A percentile compares a stretch with the other conserved stretches of the same genome.
Conservation (phyloP, 1,140 invertebrate species). For the Stenopsyche tienmushanensis region DNA sequence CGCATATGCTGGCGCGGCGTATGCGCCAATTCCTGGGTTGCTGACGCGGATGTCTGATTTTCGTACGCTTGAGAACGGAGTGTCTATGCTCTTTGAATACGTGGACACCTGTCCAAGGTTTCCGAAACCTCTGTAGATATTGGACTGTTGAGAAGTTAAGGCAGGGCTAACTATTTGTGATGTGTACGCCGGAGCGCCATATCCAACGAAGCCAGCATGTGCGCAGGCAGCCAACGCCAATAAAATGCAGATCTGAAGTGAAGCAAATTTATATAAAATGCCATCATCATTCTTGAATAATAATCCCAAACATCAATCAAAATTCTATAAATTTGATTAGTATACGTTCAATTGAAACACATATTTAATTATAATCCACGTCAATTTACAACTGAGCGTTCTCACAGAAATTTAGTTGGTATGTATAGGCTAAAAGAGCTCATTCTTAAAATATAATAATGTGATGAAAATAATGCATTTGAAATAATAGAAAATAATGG, state of each 20-base stretch:
- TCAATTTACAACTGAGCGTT: too few species aligned
- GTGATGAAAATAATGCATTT: too few species aligned
- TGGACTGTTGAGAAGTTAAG: conserved; percentile 60
- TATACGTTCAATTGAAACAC: too few species aligned
- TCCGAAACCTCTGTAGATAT: conserved; percentile 61
- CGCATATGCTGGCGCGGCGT: conserved; percentile 44
- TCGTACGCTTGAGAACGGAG: conserved; percentile 66
- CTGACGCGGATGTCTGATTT: conserved; percentile 63
- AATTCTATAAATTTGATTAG: too few species aligned
- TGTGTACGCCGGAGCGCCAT: conserved; percentile 57
- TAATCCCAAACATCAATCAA: too few species aligned
- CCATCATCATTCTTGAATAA: not conserved
- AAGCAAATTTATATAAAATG: too few species aligned
- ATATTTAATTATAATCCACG: too few species aligned
- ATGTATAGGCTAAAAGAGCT: too few species aligned
- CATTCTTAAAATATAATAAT: too few species aligned
- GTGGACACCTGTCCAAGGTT: conserved; percentile 65
- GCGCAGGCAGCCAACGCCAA: conserved; percentile 20
- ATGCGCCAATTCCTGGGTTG: conserved; percentile 57
- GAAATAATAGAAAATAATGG: too few species aligned
- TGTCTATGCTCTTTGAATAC: conserved; percentile 65
- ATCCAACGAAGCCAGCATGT: conserved; percentile 39
- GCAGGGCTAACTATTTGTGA: conserved; percentile 55
- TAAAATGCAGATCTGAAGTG: conserved; percentile 15
- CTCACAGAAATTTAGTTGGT: too few species aligned